Base-by-base conservation (phyloP, 2,888 invertebrate species). In the Agonopterix arenella region DNA sequence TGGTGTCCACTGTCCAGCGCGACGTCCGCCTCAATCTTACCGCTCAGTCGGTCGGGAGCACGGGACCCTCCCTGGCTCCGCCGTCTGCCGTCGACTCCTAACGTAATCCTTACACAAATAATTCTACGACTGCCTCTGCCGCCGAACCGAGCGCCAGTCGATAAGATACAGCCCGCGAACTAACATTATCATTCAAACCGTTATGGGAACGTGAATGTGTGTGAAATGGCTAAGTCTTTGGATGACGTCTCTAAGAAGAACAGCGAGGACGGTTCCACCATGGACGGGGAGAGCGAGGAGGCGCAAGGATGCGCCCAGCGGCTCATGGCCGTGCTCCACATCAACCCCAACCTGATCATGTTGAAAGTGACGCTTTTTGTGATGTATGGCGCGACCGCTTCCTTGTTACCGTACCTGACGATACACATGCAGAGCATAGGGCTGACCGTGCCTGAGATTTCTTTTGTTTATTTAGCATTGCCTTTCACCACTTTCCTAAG, bases 371-470 rank as follows among this genome's bases (percentile, higher is more conserved):
- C 95, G 37, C 84, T 96, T 8, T 96, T 96, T 77, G 93, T 95
- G 64, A 93, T 95, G 91, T 95, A 95, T 73, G 95, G 96, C 76
- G 96, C 95, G 47, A 94, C 95, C 38, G 95, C 96, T 48, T 95
- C 95, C 7, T 89, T 97, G 48, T 82, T 97, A 52, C 97, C 97
- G 0, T 97, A 96, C 77, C 84, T 97, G 68, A 95, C 96, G 1
- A 94, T 97, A 60, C 97, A 96, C 84, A 97, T 97, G 97, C 95
- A 95, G 81, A 93, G 95, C 69, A 93, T 97, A 73, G 97, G 97
- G 53, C 89, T 97, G 52, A 94, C 95, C 45, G 93, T 96, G 59
- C 94, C 95, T 65, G 96, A 97, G 88, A 95, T 96, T 55, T 95
- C 96, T 49, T 93, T 96, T 68, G 95, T 97, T 63, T 97, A 96